Conservation (phyloP, 2,797 vertebrate genomes). For the Neopelma chrysocephalum region DNA sequence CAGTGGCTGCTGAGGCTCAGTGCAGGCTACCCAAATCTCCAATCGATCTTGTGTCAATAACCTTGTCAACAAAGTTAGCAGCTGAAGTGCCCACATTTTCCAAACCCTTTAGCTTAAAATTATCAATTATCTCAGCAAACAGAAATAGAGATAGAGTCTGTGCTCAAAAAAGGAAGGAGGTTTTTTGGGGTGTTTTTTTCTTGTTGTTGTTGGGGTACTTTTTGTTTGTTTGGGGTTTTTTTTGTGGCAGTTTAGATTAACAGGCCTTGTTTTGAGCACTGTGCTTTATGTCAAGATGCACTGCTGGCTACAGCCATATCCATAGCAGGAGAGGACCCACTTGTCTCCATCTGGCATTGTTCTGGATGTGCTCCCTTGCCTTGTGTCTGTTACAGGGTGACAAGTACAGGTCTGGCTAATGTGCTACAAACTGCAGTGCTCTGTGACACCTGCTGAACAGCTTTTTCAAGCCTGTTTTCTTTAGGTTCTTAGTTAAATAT, state of each 20-base stretch:
- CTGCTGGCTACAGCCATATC: neutral
- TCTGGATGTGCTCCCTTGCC: neutral
- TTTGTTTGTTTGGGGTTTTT: no score
- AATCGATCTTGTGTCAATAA: neutral
- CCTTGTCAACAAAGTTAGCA: neutral
- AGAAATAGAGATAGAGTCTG: neutral
- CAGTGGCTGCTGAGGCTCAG: neutral
- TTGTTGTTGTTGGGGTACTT: neutral
- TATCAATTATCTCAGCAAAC: neutral
- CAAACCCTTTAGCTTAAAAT: neutral
- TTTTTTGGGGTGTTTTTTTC: accelerated
- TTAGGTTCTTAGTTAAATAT: neutral
- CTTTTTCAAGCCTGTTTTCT: neutral
- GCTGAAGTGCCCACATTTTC: neutral
- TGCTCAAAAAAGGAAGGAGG: neutral
- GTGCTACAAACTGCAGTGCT: neutral
- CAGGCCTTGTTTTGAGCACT: neutral
- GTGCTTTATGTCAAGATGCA: neutral
- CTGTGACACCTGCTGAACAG: accelerated
- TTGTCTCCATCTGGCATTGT: accelerated
- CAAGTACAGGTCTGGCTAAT: neutral
- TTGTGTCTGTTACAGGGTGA: neutral
- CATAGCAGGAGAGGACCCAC: neutral
- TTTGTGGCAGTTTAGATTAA: neutral
- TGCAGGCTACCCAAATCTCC: neutral